Evolutionary conservation across 2,797 vertebrate species (phyloP), one percentile per base, ranked within the genome.

Genomic region (Acanthurus tractus): DNA sequence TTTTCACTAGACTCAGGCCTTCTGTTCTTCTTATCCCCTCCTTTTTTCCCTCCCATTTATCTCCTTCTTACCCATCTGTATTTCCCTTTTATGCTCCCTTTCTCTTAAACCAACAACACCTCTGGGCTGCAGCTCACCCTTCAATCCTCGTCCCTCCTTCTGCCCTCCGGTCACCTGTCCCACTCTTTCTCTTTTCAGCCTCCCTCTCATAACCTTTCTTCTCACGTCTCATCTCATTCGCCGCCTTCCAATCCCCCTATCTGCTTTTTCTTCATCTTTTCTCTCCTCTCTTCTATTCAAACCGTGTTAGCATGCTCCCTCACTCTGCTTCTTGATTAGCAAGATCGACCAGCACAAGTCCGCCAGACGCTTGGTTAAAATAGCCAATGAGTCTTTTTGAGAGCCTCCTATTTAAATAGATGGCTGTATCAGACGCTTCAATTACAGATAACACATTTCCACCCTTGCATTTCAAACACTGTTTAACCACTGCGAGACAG

Each of bases 361-460:
- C 59, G 63, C 65, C 77, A 79, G 86, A 84, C 74, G 54, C 78
- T 73, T 55, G 68, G 67, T 82, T 86, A 80, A 76, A 89, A 81
- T 83, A 63, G 63, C 76, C 72, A 79, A 48, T 58, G 74, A 75
- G 68, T 81, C 70, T 85, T 74, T 29, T 79, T 15, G 40, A 84
- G 78, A 83, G 61, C 74, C 70, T 71, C 59, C 58, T 11, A 40
- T 67, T 76, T 73, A 77, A 81, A 88, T 40, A 85, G 29, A 70
- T 59, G 29, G 57, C 48, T 57, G 55, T 81, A 81, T 72, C 63
- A 53, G 70, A 77, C 29, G 52, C 71, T 78, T 84, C 74, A 83
- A 49, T 83, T 77, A 74, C 72, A 83, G 76, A 78, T 81, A 81
- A 79, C 74, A 73, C 52, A 50, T 79, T 63, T 53, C 55, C 63